These are phyloP conservation scores for Anolis carolinensis DNA, from an alignment of 2,113 vertebrate species.

Conservation along the genomic window DNA sequence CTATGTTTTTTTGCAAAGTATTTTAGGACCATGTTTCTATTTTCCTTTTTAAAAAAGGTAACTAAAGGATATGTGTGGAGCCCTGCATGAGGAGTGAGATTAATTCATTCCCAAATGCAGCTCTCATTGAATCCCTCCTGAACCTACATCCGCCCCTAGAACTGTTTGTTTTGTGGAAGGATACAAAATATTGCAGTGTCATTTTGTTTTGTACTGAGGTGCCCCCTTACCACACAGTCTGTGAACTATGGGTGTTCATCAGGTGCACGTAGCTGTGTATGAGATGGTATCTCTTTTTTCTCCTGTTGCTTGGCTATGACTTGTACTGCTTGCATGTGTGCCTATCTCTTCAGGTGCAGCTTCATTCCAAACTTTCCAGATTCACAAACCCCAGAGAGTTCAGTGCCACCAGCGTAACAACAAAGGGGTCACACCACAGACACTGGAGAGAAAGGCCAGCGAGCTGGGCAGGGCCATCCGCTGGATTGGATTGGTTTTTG, in stretches of 20 bases:
- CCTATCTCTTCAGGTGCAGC: neutral
- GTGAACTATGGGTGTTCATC: neutral
- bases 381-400: neutral
- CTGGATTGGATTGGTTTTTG: neutral
- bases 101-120: neutral
- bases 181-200: neutral
- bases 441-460: neutral
- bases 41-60: neutral
- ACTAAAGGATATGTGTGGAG: neutral
- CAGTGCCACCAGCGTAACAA: slow-evolving; percentile 3
- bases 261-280: neutral
- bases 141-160: neutral
- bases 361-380: slow-evolving; percentile 26
- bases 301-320: neutral
- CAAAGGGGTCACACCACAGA: slow-evolving; percentile 23
- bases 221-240: neutral
- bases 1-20: neutral
- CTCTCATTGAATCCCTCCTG: neutral
- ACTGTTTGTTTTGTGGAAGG: neutral
- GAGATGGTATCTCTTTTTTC: neutral
- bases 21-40: neutral
- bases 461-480: slow-evolving; percentile 17
- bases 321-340: neutral
- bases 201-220: neutral
- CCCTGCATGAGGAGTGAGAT: neutral